Conservation (phyloP, 2,888 invertebrate genomes). For the Synergus laeviventris region DNA sequence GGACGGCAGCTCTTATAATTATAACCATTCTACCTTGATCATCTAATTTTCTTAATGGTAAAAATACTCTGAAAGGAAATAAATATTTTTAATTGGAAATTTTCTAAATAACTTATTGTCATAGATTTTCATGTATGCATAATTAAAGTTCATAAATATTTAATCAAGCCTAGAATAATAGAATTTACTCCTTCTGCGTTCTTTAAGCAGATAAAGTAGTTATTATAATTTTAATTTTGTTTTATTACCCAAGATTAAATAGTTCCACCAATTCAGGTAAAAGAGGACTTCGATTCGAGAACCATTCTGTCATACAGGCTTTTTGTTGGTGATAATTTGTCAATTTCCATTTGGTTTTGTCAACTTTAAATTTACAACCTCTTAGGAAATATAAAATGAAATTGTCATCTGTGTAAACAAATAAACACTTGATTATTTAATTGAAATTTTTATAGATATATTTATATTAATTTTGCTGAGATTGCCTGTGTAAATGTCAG, state of each 20-base stretch:
- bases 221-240: constrained; percentile 16
- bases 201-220: constrained; percentile 6
- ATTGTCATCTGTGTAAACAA: constrained; percentile 73
- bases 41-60: constrained; percentile 78
- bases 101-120: neutral
- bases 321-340: constrained; percentile 79
- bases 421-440: neutral
- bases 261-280: constrained; percentile 79
- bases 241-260: constrained; percentile 77
- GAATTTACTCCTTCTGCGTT: constrained; percentile 36
- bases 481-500: too few species aligned
- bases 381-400: constrained; percentile 79
- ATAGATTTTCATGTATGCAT: neutral
- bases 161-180: neutral
- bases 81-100: neutral
- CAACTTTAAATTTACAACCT: constrained; percentile 80
- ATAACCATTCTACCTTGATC: constrained; percentile 79
- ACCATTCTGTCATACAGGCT: constrained; percentile 80
- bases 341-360: constrained; percentile 79
- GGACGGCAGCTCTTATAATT: constrained; percentile 79
- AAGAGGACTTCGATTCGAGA: constrained; percentile 79
- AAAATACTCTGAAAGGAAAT: constrained; percentile 76
- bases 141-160: neutral
- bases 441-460: too few species aligned
- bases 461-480: too few species aligned